phyloP scores from a whole-genome alignment of 2,113 vertebrate genomes.

The Nanorana parkeri region DNA sequence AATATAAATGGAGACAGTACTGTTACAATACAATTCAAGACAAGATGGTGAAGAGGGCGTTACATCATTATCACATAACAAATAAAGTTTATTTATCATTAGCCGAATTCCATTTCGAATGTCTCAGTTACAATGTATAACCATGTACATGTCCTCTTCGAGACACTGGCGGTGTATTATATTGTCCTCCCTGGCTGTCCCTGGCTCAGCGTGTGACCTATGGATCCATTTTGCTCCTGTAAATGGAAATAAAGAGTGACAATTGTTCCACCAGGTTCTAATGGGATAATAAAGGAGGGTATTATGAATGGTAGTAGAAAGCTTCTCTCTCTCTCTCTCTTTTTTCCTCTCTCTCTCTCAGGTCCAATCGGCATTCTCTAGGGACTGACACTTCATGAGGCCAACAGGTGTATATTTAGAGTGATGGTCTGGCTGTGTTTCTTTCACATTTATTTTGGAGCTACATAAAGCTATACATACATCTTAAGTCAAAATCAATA shows the following conservation, averaged over 20 bases:
- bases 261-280: conserved; percentile 27
- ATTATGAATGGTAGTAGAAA: conserved; percentile 15
- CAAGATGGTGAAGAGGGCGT: too few species aligned
- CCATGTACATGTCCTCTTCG: too few species aligned
- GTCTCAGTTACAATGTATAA: too few species aligned
- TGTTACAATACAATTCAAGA: too few species aligned
- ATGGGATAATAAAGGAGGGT: conserved; percentile 34
- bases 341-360: conserved; percentile 2
- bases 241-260: conserved; percentile 9
- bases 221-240: background rate
- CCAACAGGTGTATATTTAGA: conserved; percentile 56
- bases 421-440: conserved; percentile 21
- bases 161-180: too few species aligned
- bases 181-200: too few species aligned
- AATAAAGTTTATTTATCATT: too few species aligned
- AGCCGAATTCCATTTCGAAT: too few species aligned
- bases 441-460: conserved; percentile 37
- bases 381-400: conserved; percentile 32
- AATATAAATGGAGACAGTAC: too few species aligned
- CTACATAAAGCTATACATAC: conserved; percentile 48
- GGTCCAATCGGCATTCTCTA: conserved; percentile 14
- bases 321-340: background rate
- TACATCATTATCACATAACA: too few species aligned
- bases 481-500: conserved; percentile 56
- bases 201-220: conserved; percentile 15